phyloP scores from a whole-genome alignment of 1,140 invertebrate species.

The Bacillus rossius region DNA sequence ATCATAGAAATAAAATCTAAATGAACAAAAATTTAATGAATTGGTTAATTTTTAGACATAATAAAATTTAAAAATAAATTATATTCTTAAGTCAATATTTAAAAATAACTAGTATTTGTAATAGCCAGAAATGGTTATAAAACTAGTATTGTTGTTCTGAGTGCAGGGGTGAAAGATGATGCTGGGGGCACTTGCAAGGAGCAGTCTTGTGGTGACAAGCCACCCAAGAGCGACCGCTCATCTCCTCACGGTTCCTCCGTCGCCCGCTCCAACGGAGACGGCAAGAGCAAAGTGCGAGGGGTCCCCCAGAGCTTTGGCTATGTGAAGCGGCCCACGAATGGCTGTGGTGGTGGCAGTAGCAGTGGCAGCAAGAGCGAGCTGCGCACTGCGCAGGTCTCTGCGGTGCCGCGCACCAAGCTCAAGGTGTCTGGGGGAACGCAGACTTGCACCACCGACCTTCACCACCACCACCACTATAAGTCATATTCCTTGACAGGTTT shows the following conservation, averaged over 20 bases:
- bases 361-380: constrained; percentile 41
- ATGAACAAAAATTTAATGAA: too few species aligned
- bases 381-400: constrained; percentile 74
- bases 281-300: constrained; percentile 47
- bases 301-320: constrained; percentile 76
- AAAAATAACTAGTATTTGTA: too few species aligned
- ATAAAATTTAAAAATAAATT: too few species aligned
- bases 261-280: constrained; percentile 7
- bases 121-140: too few species aligned
- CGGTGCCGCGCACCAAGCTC: constrained; percentile 66
- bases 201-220: constrained; percentile 20
- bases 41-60: too few species aligned
- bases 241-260: constrained; percentile 2
- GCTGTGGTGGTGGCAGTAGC: constrained; percentile 36
- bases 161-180: constrained; percentile 11
- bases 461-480: constrained; percentile 49
- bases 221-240: constrained; percentile 3
- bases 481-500: constrained; percentile 68
- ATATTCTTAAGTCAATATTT: too few species aligned
- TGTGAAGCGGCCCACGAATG: constrained; percentile 56
- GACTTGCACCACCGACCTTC: constrained; percentile 72
- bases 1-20: too few species aligned
- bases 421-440: constrained; percentile 84
- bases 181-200: constrained; percentile 14
- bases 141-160: too few species aligned